A percentile compares a stretch with the other conserved stretches of the same genome.
Conservation (phyloP, 2,797 vertebrate species). For the Lycodopsis pacificus region DNA sequence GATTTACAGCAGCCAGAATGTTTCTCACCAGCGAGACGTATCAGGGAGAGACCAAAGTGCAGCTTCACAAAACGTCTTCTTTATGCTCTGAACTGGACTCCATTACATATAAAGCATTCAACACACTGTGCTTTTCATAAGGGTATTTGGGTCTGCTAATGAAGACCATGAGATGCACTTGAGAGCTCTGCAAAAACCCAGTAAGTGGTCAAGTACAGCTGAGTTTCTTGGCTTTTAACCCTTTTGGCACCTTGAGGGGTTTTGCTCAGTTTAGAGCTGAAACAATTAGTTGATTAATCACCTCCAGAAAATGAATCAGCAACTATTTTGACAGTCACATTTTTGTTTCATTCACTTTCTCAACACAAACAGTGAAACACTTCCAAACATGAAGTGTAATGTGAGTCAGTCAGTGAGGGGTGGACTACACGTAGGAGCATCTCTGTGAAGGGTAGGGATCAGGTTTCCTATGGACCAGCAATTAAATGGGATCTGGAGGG, state of each 20-base stretch:
- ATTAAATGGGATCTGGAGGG: slow-evolving; percentile 23
- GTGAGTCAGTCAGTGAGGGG: too few relatives aligned
- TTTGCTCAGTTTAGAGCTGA: neutral
- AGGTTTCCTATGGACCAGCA: slow-evolving; percentile 11
- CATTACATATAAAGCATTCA: neutral
- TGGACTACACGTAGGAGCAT: too few relatives aligned
- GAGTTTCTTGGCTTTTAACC: neutral
- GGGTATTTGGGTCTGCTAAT: neutral
- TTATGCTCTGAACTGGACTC: neutral
- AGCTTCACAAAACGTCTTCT: neutral
- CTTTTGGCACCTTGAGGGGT: neutral
- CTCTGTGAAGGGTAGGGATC: neutral
- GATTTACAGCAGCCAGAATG: slow-evolving; percentile 12
- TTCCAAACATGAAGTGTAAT: too few relatives aligned
- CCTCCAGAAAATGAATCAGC: too few relatives aligned
- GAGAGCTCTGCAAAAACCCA: neutral
- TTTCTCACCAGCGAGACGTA: neutral
- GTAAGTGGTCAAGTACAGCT: neutral
- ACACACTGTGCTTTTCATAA: neutral
- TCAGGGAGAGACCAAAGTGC: slow-evolving; percentile 9
- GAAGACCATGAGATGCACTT: neutral
- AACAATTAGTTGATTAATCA: neutral
- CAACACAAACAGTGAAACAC: too few relatives aligned
- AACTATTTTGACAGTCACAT: too few relatives aligned
- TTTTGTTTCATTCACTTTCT: too few relatives aligned